These are phyloP conservation scores for Aramus guarauna DNA, from an alignment of 2,113 vertebrate genomes.

Conservation along the genomic window DNA sequence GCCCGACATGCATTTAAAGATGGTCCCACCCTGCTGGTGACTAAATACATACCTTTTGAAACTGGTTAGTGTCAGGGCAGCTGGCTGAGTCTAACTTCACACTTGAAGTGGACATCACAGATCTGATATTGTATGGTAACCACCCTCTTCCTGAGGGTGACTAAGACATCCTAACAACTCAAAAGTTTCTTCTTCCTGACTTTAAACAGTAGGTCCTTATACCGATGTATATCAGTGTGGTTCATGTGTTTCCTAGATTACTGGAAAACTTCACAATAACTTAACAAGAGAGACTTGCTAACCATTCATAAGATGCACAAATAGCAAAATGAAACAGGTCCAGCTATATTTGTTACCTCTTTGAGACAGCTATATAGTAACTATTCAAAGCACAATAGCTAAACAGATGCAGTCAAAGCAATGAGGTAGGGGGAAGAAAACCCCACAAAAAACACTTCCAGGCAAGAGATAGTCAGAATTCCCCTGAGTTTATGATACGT, in stretches of 20 bases:
- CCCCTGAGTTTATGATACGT: neutral
- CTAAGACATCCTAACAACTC: neutral
- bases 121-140: neutral
- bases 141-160: neutral
- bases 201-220: neutral
- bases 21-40: neutral
- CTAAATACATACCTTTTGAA: neutral
- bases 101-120: neutral
- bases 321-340: neutral
- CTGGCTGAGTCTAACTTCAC: neutral
- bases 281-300: neutral
- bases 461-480: neutral
- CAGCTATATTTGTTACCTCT: neutral
- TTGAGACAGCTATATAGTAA: neutral
- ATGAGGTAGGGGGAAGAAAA: neutral
- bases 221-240: rapidly evolving
- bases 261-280: neutral
- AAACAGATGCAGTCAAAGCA: neutral
- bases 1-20: neutral
- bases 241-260: neutral
- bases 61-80: neutral
- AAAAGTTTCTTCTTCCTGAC: neutral
- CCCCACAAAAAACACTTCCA: neutral
- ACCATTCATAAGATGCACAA: neutral
- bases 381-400: neutral